Conservation (phyloP, 2,797 vertebrate species). For the Myiothlypis chrysogaster region DNA sequence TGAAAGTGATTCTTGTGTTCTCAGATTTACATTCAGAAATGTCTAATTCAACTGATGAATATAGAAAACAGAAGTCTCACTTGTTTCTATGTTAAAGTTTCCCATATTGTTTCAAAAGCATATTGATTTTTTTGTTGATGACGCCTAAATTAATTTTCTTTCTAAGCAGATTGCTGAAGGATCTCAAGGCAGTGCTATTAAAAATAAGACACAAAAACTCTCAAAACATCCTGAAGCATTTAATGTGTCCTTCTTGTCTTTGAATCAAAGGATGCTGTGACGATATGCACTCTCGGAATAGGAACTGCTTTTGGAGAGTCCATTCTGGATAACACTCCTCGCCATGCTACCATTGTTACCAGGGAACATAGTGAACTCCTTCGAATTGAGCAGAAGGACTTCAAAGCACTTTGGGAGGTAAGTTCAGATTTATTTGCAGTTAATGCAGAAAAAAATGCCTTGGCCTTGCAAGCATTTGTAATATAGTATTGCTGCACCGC, state of each 20-base stretch:
- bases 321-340: conserved; percentile 94
- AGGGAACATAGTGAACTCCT: conserved; percentile 91
- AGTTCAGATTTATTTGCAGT: conserved; percentile 52
- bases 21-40: not conserved
- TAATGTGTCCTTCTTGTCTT: conserved; percentile 16
- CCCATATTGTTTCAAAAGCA: not conserved
- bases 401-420: conserved; percentile 96
- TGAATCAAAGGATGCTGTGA: conserved; percentile 88
- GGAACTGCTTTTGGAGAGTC: conserved; percentile 97
- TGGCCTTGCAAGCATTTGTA: not conserved
- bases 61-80: not conserved
- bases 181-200: not conserved
- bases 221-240: not conserved
- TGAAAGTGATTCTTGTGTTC: not conserved
- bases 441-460: not conserved
- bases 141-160: not conserved
- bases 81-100: not conserved
- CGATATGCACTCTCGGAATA: conserved; percentile 92
- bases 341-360: conserved; percentile 95
- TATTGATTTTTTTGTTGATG: not conserved
- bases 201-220: not conserved
- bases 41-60: not conserved
- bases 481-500: not conserved
- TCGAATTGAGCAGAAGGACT: conserved; percentile 93
- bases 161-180: not conserved